Evolutionary conservation across 1,140 invertebrate species (phyloP).

Genomic region (Diuraphis noxia): DNA sequence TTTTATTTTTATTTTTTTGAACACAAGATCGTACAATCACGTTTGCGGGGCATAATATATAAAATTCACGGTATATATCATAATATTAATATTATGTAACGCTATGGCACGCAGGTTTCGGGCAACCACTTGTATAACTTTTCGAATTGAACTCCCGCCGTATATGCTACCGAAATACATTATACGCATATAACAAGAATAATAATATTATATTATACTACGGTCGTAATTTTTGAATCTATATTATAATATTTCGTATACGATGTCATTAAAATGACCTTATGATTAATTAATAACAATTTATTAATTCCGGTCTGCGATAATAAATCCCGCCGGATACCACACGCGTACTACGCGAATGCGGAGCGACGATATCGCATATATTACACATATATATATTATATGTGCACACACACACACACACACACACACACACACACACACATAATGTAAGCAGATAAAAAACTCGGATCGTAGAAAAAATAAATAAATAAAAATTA

Average conservation of each 20-base stretch:
- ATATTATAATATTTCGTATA: background rate
- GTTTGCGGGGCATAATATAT: background rate
- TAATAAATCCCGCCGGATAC: constrained; percentile 31
- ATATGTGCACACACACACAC: background rate
- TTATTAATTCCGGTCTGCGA: constrained; percentile 16
- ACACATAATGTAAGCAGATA: background rate
- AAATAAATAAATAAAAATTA: constrained; percentile 22
- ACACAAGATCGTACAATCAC: background rate
- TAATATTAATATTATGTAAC: background rate
- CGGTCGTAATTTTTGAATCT: background rate
- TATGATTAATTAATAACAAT: background rate
- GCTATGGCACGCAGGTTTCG: background rate
- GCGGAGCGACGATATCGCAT: background rate
- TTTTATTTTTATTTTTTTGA: too few relatives aligned
- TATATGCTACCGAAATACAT: background rate
- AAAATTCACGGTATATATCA: background rate
- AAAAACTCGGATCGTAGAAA: constrained; percentile 21
- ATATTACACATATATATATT: background rate
- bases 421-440: background rate
- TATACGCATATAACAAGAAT: background rate
- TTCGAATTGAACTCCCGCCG: background rate
- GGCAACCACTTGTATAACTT: background rate
- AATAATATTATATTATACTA: background rate
- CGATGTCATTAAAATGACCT: constrained; percentile 14
- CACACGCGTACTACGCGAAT: background rate